Evolutionary conservation across 2,888 invertebrate species (phyloP).

Genomic region (Drosophila macrospina): DNA sequence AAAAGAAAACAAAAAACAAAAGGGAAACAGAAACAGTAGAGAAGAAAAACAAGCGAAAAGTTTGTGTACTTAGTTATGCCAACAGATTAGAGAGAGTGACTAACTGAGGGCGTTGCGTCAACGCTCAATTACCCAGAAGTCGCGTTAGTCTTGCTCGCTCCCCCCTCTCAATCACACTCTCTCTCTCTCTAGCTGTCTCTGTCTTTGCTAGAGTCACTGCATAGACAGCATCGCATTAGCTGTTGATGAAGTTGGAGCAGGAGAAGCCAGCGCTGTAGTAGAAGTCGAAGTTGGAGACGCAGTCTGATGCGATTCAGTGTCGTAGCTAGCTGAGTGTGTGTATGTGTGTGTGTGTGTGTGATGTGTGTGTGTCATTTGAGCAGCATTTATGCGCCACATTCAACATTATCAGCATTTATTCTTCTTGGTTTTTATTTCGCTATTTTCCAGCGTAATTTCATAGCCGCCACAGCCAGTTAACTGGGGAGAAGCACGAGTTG

Average conservation of each 20-base stretch:
- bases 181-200: conserved; percentile 9
- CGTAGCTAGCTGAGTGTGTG: conserved; percentile 1
- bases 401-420: conserved; percentile 79
- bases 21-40: too few species aligned
- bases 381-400: conserved; percentile 75
- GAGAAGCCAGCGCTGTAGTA: background rate
- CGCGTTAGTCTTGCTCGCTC: conserved; percentile 5
- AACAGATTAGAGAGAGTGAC: conserved; percentile 46
- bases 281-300: conserved; percentile 7
- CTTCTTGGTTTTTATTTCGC: conserved; percentile 75
- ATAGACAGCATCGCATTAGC: conserved; percentile 37
- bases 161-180: background rate
- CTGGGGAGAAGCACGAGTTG: background rate
- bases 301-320: conserved; percentile 36
- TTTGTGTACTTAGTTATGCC: conserved; percentile 37
- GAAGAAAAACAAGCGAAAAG: background rate
- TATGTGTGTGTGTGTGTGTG: conserved; percentile 26
- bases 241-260: conserved; percentile 1
- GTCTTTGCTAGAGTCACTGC: conserved; percentile 4
- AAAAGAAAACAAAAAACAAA: background rate
- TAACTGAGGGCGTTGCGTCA: conserved; percentile 38
- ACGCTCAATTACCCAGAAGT: conserved; percentile 54
- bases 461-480: conserved; percentile 64
- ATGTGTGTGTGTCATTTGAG: conserved; percentile 57
- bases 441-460: conserved; percentile 78